Conservation (phyloP, 2,888 invertebrate species). For the Clivina fossor region DNA sequence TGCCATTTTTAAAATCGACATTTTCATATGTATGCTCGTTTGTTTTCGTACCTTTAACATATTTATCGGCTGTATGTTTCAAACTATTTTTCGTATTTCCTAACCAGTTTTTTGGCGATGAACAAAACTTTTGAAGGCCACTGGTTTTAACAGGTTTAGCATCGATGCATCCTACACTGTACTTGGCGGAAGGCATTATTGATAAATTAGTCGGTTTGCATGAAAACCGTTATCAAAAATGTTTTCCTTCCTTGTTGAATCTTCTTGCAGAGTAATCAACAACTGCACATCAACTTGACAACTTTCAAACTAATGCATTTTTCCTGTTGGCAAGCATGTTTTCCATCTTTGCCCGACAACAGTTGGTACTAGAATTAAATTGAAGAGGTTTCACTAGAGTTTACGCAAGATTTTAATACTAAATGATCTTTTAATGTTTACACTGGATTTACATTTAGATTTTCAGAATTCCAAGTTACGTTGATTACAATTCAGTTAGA, state of each 20-base stretch:
- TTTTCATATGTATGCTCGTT: slow-evolving; percentile 46
- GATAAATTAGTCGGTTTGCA: not conserved
- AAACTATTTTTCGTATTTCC: slow-evolving; percentile 31
- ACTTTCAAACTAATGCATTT: slow-evolving; percentile 8
- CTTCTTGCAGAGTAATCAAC: too few relatives aligned
- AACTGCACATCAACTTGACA: too few relatives aligned
- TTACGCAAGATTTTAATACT: not conserved
- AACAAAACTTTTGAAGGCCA: slow-evolving; percentile 46
- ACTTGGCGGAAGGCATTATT: slow-evolving; percentile 45
- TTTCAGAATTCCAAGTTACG: too few relatives aligned
- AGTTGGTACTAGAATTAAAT: not conserved
- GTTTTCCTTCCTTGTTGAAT: not conserved
- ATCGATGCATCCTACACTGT: slow-evolving; percentile 38
- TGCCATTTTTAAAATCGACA: slow-evolving; percentile 35
- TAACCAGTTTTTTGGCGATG: slow-evolving; percentile 47
- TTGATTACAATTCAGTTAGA: too few relatives aligned
- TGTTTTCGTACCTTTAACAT: slow-evolving; percentile 39
- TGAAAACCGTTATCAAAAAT: not conserved
- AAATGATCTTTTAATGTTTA: not conserved
- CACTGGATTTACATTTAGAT: too few relatives aligned
- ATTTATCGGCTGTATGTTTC: slow-evolving; percentile 4
- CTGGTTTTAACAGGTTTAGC: slow-evolving; percentile 41
- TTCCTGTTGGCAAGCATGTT: slow-evolving; percentile 1
- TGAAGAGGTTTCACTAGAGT: not conserved
- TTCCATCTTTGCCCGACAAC: not conserved